Base-by-base conservation (phyloP, 2,888 invertebrate genomes). In the Eupsilia transversa region DNA sequence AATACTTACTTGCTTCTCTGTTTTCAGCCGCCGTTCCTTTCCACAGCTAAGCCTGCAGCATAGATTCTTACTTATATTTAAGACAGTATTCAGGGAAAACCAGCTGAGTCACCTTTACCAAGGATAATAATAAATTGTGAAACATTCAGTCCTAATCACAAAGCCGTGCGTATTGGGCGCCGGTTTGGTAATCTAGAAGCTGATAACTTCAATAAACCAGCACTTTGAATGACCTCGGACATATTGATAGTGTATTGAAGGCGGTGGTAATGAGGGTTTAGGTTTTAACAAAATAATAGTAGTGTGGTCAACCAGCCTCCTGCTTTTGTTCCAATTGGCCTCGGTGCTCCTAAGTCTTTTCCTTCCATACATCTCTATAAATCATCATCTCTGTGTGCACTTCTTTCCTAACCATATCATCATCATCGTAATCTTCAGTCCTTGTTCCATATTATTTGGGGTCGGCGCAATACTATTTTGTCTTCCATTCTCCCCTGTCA, bases 191-290 rank as follows among this genome's bases (percentile, higher is more conserved):
- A 82, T 82, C 85, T 81, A 49, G 49, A 56, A 74, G 57, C 81
- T 76, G 82, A 82, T 82, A 81, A 81, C 61, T 84, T 57, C 35
- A 82, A 84, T 72, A 71, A 74, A 84, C 61, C 69, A 72, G 69
- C 38, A 81, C 57, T 61, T 65, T 56, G 68, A 49, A 27, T 66
- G 43, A 68, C 80, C 84, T 84, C 65, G 84, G 46, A 49, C 49
- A 56, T 20, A 30, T 52, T 57, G 83, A 71, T 66, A 82, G 56
- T 46, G 49, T 33, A 20, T 52, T 57, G 27, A 82, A 52, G 52
- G 52, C 43, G 38, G 54, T 54, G 59, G 59, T 41, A 65, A 74
- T 54, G 30, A 46, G 30, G 43, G n/a, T 27, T 74, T 75, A 59
- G 35, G 30, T 54, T 33, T 12, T 10, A 73, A 41, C 30, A 43